Conservation (phyloP, 2,113 vertebrate genomes). For the Clarias magur region DNA sequence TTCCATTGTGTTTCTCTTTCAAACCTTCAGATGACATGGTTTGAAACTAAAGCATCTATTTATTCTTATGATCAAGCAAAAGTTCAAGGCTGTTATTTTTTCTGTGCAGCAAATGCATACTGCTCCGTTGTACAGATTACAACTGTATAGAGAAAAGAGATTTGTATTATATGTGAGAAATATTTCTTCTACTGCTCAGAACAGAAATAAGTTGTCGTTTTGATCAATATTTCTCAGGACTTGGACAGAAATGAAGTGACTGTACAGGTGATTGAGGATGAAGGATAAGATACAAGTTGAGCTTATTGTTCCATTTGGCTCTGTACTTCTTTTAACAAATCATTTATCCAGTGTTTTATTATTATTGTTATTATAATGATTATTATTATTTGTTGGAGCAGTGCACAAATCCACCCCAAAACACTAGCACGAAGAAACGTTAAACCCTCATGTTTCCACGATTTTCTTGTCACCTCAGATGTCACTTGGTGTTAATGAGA, state of each 20-base stretch:
- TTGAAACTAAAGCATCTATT: conserved; percentile 37
- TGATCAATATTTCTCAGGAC: conserved; percentile 98
- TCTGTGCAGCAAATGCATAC: conserved; percentile 63
- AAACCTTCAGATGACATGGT: background rate
- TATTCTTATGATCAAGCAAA: conserved; percentile 30
- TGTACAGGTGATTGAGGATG: conserved; percentile 15
- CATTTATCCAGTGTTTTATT: background rate
- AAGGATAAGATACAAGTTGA: conserved; percentile 8
- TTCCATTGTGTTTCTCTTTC: conserved; percentile 46
- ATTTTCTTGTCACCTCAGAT: conserved; percentile 1
- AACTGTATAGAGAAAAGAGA: conserved; percentile 51
- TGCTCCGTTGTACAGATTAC: conserved; percentile 76
- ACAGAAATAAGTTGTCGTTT: conserved; percentile 76
- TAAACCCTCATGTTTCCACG: background rate
- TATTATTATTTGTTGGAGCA: background rate
- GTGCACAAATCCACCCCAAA: conserved; percentile 6
- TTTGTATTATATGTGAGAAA: conserved; percentile 85
- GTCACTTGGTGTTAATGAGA: background rate
- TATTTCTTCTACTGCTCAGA: conserved; percentile 88
- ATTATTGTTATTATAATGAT: too few species aligned
- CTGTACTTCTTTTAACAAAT: background rate
- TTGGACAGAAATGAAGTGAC: conserved; percentile 82
- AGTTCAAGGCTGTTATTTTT: conserved; percentile 48
- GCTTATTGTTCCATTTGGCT: background rate
- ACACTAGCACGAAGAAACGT: background rate